phyloP scores from a whole-genome alignment of 1,140 invertebrate species.

The Bombus waltoni region DNA sequence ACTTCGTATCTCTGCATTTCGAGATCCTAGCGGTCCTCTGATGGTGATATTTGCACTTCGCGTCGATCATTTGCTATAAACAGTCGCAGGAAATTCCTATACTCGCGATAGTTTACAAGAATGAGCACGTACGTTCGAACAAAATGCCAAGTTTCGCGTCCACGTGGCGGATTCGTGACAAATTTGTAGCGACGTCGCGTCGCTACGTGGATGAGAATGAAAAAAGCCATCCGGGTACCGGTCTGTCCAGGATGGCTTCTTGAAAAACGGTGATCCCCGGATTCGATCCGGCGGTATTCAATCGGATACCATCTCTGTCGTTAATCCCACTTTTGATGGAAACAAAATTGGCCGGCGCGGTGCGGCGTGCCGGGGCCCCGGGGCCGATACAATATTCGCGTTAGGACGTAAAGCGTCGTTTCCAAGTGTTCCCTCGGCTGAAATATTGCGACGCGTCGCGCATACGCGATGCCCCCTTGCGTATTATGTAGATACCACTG shows the following conservation, averaged over 20 bases:
- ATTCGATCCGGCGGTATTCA: conserved; percentile 40
- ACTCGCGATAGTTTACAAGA: no score
- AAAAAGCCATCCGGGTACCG: background rate
- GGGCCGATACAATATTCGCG: conserved; percentile 33
- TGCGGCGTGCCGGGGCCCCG: background rate
- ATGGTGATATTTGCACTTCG: no score
- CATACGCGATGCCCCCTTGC: conserved; percentile 32
- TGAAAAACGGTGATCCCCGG: conserved; percentile 46
- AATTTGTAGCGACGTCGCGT: conserved; percentile 1
- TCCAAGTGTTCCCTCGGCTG: conserved; percentile 49
- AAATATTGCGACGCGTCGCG: conserved; percentile 58
- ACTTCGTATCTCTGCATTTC: no score
- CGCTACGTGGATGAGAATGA: background rate
- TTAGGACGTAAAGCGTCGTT: conserved; percentile 34
- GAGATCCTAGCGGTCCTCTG: no score
- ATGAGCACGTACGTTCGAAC: background rate
- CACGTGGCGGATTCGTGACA: background rate
- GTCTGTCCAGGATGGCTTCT: conserved; percentile 17
- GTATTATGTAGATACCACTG: conserved; percentile 58
- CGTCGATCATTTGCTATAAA: no score
- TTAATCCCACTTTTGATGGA: conserved; percentile 47
- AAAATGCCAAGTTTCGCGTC: background rate
- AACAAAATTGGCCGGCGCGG: conserved; percentile 33
- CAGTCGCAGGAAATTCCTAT: no score
- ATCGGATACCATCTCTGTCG: conserved; percentile 35